These are phyloP conservation scores for Drosophila nigrodunni DNA, from an alignment of 1,140 invertebrate genomes.

Conservation along the genomic window DNA sequence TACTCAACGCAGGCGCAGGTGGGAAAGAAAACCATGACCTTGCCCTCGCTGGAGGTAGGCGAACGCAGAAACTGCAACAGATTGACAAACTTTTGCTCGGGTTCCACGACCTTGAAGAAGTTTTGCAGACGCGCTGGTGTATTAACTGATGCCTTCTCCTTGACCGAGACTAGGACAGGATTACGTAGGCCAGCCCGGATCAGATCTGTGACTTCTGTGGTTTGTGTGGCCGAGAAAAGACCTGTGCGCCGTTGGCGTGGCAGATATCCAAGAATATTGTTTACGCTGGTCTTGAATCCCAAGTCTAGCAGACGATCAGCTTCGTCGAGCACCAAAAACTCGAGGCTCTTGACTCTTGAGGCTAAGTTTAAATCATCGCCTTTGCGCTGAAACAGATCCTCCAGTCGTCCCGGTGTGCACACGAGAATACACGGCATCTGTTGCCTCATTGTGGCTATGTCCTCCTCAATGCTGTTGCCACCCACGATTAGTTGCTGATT, in stretches of 20 bases:
- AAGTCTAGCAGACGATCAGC: constrained; percentile 97
- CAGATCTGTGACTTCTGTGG: constrained; percentile 96
- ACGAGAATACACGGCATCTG: constrained; percentile 94
- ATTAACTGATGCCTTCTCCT: constrained; percentile 91
- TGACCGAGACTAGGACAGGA: constrained; percentile 95
- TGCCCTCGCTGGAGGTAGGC: constrained; percentile 86
- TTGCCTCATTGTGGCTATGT: constrained; percentile 89
- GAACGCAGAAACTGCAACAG: constrained; percentile 84
- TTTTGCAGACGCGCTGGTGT: constrained; percentile 94
- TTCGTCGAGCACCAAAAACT: constrained; percentile 98
- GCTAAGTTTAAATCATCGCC: constrained; percentile 88
- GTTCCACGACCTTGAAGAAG: constrained; percentile 92
- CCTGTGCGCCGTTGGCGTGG: constrained; percentile 97
- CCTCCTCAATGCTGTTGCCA: constrained; percentile 90
- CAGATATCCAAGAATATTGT: constrained; percentile 95
- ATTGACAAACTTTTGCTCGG: constrained; percentile 85
- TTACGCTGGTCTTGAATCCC: constrained; percentile 95
- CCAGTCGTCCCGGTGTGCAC: constrained; percentile 96
- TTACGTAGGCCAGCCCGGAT: constrained; percentile 97
- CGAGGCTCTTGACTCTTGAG: constrained; percentile 90
- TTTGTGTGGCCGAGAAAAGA: constrained; percentile 99
- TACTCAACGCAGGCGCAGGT: constrained; percentile 99
- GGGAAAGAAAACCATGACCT: constrained; percentile 97
- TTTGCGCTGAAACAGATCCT: constrained; percentile 92
- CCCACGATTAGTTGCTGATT: constrained; percentile 91